Base-by-base conservation (phyloP, 1,140 invertebrate genomes). In the Microplitis mediator region DNA sequence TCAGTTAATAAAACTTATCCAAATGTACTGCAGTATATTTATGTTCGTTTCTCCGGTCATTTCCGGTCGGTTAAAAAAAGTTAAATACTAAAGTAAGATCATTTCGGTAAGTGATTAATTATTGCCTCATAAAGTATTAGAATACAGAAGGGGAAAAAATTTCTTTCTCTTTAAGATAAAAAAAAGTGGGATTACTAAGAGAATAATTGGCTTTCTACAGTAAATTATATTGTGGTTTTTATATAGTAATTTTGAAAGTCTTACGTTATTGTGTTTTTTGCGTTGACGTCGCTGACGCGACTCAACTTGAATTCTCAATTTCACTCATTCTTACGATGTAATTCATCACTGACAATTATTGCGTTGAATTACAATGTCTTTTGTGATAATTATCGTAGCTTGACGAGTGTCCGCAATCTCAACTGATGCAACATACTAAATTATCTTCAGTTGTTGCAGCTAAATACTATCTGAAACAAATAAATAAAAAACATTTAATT, bases 371-470 rank as follows among this genome's bases (percentile, higher is more conserved):
- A 52, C 64, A 39, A 68, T 45, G 58, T 50, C 64, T 65, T 23
- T 63, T 72, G 45, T 51, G 61, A 64, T 61, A 70, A 52, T 23
- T 62, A 70, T 75, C 72, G 75, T 73, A 76, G 79, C 54, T 76
- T 79, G 63, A 79, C 73, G 51, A 76, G 72, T 51, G 62, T 68
- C 52, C 65, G 52, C 31, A 74, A 75, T 61, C 58, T 75, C 62
- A 74, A 54, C 60, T 74, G 74, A 58, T 69, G 58, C 62, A 69
- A 76, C 72, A 14, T 54, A 6, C n/a, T 54, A 16, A n/a, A 54
- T 54, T 14, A n/a, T 54, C 52, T 54, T 16, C 52, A n/a, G 52
- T 54, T 54, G 6, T 50, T 50, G 45, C 45, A 50, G 13, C 6
- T 1, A 8, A 8, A 6, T 13, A 36, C 34, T 71, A 4, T 74